Conservation (phyloP, 1,140 invertebrate genomes). For the Dinoponera quadriceps region DNA sequence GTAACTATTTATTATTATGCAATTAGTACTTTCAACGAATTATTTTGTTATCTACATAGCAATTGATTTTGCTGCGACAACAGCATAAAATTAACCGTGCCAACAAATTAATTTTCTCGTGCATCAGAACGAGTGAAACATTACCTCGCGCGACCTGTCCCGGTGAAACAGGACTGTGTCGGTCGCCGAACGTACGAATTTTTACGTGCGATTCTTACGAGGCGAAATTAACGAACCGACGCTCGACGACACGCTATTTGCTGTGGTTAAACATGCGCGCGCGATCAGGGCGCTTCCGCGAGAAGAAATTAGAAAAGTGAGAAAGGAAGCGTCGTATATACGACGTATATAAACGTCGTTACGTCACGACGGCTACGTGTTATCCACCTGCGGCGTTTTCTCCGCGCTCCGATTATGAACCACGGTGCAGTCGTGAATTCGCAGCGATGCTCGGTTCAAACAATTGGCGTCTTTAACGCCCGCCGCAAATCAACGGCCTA, state of each 20-base stretch:
- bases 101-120: no score
- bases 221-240: slow-evolving; percentile 14
- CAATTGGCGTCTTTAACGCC: neutral
- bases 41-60: no score
- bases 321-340: slow-evolving; percentile 59
- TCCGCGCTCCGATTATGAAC: slow-evolving; percentile 60
- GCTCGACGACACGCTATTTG: slow-evolving; percentile 49
- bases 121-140: neutral
- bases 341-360: slow-evolving; percentile 60
- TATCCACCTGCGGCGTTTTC: slow-evolving; percentile 63
- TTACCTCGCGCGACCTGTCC: neutral
- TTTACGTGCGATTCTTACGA: slow-evolving; percentile 1
- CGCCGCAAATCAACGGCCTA: neutral
- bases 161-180: neutral
- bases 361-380: slow-evolving; percentile 59
- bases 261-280: slow-evolving; percentile 42
- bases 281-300: slow-evolving; percentile 67
- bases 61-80: no score
- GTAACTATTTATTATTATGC: no score
- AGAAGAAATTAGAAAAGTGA: slow-evolving; percentile 70
- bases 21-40: no score
- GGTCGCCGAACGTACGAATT: neutral
- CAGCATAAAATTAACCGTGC: no score
- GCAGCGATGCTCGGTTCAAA: neutral
- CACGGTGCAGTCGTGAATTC: slow-evolving; percentile 35